phyloP scores from a whole-genome alignment of 2,797 vertebrate genomes.

The Phataginus tricuspis region DNA sequence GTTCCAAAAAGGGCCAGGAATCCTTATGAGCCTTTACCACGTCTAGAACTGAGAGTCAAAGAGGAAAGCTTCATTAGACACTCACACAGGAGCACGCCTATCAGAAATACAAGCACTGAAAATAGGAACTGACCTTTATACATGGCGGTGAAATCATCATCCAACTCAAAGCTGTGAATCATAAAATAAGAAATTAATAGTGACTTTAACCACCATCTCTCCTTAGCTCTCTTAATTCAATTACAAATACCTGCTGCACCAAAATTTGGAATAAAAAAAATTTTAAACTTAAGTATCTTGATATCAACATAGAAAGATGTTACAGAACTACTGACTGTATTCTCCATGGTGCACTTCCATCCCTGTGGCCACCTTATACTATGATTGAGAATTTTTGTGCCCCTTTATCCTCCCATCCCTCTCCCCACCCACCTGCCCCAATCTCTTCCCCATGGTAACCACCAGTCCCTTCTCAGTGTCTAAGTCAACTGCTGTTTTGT shows the following conservation, averaged over 20 bases:
- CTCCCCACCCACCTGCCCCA: too few species aligned
- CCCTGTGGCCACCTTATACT: too few species aligned
- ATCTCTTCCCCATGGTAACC: too few species aligned
- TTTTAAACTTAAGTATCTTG: background rate
- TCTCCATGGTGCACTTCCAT: too few species aligned
- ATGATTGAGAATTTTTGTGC: too few species aligned
- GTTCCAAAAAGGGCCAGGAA: constrained; percentile 98
- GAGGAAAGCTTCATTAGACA: constrained; percentile 10
- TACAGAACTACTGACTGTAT: too few species aligned
- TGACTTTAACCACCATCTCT: background rate
- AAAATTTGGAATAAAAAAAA: background rate
- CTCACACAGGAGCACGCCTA: accelerated
- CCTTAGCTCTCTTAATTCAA: background rate
- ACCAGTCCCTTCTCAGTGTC: too few species aligned
- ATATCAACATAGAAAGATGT: too few species aligned
- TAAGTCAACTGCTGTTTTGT: too few species aligned
- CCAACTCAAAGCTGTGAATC: constrained; percentile 94
- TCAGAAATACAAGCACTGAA: background rate
- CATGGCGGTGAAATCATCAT: constrained; percentile 97
- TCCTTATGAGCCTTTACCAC: constrained; percentile 97
- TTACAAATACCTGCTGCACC: background rate
- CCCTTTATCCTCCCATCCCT: too few species aligned
- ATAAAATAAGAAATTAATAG: constrained; percentile 72
- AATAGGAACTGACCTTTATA: constrained; percentile 93
- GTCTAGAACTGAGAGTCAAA: constrained; percentile 91